Conservation (phyloP, 2,888 invertebrate genomes). For the Lymantria monacha region DNA sequence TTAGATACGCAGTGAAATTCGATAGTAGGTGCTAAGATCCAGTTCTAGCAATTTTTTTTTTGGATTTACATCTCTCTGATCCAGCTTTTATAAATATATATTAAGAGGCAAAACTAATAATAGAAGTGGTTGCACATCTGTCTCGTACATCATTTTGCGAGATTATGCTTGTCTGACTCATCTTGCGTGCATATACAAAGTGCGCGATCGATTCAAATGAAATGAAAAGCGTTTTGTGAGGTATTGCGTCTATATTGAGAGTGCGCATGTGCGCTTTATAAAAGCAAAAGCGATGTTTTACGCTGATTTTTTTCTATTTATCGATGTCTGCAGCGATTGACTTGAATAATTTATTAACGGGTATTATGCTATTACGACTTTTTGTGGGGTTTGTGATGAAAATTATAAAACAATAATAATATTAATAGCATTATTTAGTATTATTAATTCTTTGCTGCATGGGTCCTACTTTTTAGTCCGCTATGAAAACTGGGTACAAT, state of each 20-base stretch:
- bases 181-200: conserved; percentile 51
- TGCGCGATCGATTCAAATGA: conserved; percentile 66
- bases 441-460: no score
- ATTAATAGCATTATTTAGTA: no score
- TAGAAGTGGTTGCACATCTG: neutral
- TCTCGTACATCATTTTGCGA: neutral
- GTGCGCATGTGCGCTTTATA: conserved; percentile 69
- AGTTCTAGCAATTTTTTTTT: no score
- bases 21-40: no score
- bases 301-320: conserved; percentile 65
- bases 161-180: conserved; percentile 41
- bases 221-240: conserved; percentile 79
- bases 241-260: conserved; percentile 59
- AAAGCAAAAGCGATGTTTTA: conserved; percentile 65
- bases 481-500: no score
- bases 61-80: no score
- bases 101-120: no score
- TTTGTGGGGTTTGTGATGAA: neutral
- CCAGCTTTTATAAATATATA: no score
- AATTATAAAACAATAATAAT: no score
- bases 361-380: neutral
- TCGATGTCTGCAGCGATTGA: conserved; percentile 55
- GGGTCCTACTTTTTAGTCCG: no score
- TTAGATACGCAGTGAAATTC: no score
- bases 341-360: conserved; percentile 24